Base-by-base conservation (phyloP, 2,888 invertebrate genomes). In the Ophion slaviceki region DNA sequence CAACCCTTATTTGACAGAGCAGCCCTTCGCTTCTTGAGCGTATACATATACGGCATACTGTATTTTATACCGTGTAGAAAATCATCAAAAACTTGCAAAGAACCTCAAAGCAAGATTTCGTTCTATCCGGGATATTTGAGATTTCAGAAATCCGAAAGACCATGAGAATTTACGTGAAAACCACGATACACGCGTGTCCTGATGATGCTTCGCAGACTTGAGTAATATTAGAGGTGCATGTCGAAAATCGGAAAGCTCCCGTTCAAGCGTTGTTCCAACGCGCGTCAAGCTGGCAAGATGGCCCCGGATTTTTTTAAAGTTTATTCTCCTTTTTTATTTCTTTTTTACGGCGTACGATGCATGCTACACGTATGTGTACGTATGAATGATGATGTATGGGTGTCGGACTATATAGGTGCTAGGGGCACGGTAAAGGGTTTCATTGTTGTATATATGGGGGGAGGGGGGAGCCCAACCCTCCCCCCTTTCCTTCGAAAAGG, bases 361-460 rank as follows among this genome's bases (percentile, higher is more conserved):
- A 87, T 28, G 36, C n/a, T 59, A 61, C 28, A 75, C 17, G 32
- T 47, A 61, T 61, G 45, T 68, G 17, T 36, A 61, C 32, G 87
- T 91, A 93, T 92, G 93, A 93, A 93, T 93, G 94, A 94, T 94
- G 94, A 94, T 93, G 94, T 93, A 93, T 93, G 93, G 93, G 92
- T 93, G 93, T 92, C 93, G 93, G 93, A 91, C 17, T 14, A 53
- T 91, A 86, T 78, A 91, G 92, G 90, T 90, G 90, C 91, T 92
- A 90, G 91, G 93, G 93, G 93, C 93, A 92, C 90, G 92, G 92
- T 94, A 94, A 94, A 94, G 94, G 94, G 93, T 93, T 94, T 93
- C 89, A 93, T 94, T 94, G 94, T 94, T 91, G 87, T 87, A 87
- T 89, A 89, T 82, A 82, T 76, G 53, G 53, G 53, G 2, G 53